phyloP scores from a whole-genome alignment of 2,888 invertebrate genomes.

The Eueremaeus valkanovi region DNA sequence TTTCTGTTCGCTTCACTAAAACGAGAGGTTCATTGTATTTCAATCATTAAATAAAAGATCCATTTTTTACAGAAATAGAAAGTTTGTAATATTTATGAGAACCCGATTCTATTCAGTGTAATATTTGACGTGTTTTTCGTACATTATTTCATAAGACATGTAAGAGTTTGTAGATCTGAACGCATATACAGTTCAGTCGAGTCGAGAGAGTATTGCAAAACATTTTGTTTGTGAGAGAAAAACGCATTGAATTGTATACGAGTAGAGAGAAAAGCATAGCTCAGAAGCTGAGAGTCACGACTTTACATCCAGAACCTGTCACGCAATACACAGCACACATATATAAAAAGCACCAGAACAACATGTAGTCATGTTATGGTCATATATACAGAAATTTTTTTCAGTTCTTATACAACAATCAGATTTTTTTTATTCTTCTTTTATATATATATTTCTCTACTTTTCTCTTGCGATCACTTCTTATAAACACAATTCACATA shows the following conservation, averaged over 20 bases:
- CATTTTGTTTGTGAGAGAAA: neutral
- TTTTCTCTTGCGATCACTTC: neutral
- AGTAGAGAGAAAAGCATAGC: neutral
- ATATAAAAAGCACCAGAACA: neutral
- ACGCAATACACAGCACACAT: constrained; percentile 1
- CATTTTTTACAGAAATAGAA: neutral
- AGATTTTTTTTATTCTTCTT: too few species aligned
- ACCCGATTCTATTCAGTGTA: neutral
- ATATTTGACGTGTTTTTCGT: neutral
- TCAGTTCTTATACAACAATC: too few species aligned
- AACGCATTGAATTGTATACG: neutral
- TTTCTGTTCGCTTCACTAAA: neutral
- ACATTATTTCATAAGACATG: neutral
- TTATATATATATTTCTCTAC: too few species aligned
- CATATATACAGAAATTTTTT: neutral
- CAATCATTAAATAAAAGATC: too few species aligned
- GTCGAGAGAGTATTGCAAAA: neutral
- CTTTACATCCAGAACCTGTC: constrained; percentile 18
- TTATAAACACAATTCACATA: constrained; percentile 2
- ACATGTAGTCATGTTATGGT: neutral
- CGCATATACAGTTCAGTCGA: neutral
- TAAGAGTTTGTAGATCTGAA: neutral
- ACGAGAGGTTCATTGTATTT: neutral
- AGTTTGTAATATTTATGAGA: neutral
- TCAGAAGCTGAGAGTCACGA: constrained; percentile 15